Conservation (phyloP, 2,113 vertebrate species). For the Chlamydotis undulata region DNA sequence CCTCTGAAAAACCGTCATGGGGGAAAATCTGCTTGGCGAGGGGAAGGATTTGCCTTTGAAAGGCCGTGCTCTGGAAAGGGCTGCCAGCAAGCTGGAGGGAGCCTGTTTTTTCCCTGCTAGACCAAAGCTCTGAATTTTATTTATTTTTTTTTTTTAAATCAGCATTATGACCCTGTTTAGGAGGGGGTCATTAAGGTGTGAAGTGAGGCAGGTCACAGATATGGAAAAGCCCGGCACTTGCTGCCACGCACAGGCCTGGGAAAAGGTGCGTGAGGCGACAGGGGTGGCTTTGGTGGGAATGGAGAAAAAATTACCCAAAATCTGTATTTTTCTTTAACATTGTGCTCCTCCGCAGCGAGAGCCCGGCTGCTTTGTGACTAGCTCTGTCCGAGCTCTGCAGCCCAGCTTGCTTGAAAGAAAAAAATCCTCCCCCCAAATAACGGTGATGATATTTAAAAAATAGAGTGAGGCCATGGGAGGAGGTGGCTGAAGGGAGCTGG, state of each 20-base stretch:
- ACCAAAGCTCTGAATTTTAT: neutral
- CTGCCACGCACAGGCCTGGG: neutral
- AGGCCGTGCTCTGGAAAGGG: neutral
- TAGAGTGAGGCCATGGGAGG: neutral
- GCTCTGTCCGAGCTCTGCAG: neutral
- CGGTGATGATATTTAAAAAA: neutral
- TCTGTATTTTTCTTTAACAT: neutral
- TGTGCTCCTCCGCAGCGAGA: neutral
- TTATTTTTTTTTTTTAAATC: neutral
- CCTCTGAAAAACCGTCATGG: neutral
- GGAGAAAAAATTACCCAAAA: neutral
- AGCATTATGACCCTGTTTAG: neutral
- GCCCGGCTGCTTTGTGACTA: rapidly evolving
- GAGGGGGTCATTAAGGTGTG: neutral
- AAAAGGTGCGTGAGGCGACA: neutral
- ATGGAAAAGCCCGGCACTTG: rapidly evolving
- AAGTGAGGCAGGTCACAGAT: neutral
- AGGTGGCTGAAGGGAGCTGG: neutral
- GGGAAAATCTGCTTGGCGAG: neutral
- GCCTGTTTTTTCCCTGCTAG: neutral
- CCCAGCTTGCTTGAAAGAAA: rapidly evolving
- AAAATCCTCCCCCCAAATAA: neutral
- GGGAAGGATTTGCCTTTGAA: neutral
- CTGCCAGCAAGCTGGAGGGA: neutral
- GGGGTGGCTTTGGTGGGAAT: neutral